Conservation (phyloP, 2,113 vertebrate species). For the Aleadryas rufinucha region DNA sequence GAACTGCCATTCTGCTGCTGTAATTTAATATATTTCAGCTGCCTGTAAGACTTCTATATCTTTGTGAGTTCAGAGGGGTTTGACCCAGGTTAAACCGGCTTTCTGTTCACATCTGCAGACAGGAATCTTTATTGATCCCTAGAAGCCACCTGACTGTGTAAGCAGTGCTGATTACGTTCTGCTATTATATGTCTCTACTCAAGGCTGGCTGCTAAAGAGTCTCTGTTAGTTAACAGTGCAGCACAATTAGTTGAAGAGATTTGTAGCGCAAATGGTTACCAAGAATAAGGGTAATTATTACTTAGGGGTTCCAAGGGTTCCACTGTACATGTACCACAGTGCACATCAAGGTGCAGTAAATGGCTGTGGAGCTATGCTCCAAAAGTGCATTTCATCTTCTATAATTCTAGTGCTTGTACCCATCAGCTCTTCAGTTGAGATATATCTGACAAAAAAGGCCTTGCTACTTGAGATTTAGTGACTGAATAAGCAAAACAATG, state of each 20-base stretch:
- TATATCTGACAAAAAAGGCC: background rate
- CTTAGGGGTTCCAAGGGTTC: too few species aligned
- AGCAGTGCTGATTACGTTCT: background rate
- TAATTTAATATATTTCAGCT: background rate
- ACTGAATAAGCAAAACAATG: background rate
- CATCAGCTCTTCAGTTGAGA: background rate
- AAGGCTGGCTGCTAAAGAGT: background rate
- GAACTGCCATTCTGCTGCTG: background rate
- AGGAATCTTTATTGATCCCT: background rate
- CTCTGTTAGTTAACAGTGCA: background rate
- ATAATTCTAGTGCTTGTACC: background rate
- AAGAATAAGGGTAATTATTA: too few species aligned
- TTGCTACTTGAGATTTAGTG: background rate
- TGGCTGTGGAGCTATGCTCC: background rate
- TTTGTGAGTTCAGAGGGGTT: background rate
- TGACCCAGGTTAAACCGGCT: background rate
- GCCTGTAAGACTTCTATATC: background rate
- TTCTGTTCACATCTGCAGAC: background rate
- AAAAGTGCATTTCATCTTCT: background rate
- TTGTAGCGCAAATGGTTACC: accelerated
- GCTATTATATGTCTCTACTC: background rate
- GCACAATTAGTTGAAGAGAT: background rate
- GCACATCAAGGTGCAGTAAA: background rate
- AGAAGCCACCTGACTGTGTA: background rate
- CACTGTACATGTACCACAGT: background rate